These are phyloP conservation scores for Chauna torquata DNA, from an alignment of 2,113 vertebrate genomes.

Conservation along the genomic window DNA sequence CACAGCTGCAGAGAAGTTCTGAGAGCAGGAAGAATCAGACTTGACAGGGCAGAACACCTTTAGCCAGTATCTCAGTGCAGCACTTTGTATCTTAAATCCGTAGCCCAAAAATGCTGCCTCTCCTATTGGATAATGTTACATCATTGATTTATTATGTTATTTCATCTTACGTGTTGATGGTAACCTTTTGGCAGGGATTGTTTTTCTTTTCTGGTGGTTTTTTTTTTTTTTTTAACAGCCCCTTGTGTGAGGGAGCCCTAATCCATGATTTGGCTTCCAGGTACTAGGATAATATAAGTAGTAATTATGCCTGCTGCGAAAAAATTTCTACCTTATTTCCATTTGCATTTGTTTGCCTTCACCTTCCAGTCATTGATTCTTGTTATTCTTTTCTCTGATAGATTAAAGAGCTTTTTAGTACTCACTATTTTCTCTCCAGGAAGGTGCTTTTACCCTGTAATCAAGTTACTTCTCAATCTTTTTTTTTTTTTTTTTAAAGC, in stretches of 20 bases:
- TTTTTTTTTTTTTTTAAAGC: background rate
- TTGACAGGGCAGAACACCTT: background rate
- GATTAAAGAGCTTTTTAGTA: slow-evolving; percentile 54
- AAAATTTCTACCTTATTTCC: slow-evolving; percentile 30
- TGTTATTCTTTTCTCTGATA: slow-evolving; percentile 16
- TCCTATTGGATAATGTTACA: background rate
- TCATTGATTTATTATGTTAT: background rate
- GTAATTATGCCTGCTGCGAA: slow-evolving; percentile 44
- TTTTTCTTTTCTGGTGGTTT: background rate
- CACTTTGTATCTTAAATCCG: background rate
- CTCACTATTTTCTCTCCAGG: slow-evolving; percentile 53
- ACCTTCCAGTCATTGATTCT: slow-evolving; percentile 45
- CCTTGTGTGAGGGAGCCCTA: background rate
- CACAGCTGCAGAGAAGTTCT: background rate
- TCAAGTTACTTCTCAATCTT: slow-evolving; percentile 6
- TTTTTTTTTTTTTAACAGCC: background rate
- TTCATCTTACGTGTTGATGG: background rate
- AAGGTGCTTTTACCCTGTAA: slow-evolving; percentile 54
- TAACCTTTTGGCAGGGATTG: background rate
- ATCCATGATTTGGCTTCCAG: background rate
- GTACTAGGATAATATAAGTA: background rate
- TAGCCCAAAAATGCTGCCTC: background rate
- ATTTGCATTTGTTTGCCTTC: slow-evolving; percentile 55
- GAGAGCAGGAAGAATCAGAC: background rate
- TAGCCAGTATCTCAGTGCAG: background rate